phyloP scores from a whole-genome alignment of 1,140 invertebrate genomes.

The Drosophila fuyamai region DNA sequence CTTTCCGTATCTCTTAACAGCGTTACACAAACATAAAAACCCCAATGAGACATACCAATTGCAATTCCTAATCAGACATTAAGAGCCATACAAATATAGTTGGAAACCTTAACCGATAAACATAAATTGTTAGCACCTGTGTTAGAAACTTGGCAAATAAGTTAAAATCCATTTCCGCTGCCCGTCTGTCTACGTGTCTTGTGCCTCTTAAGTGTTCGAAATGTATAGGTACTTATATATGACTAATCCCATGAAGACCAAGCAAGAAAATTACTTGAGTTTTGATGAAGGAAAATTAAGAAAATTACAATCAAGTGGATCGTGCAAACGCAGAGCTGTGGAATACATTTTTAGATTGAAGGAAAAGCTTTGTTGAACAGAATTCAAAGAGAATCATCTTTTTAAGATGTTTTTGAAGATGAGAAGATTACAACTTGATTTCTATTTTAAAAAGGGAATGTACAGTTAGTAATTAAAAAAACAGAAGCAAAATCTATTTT shows the following conservation, averaged over 20 bases:
- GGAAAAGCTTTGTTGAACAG: neutral
- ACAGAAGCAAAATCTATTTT: too few relatives aligned
- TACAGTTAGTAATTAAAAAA: neutral
- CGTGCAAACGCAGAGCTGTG: neutral
- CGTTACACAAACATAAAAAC: constrained; percentile 12
- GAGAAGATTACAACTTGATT: neutral
- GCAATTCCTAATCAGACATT: neutral
- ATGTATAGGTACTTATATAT: constrained; percentile 10
- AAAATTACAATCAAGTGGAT: constrained; percentile 32
- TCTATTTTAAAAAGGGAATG: neutral
- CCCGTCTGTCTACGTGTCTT: constrained; percentile 12
- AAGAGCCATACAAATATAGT: neutral
- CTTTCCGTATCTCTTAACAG: neutral
- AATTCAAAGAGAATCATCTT: neutral
- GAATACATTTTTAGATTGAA: constrained; percentile 8
- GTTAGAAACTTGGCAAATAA: neutral
- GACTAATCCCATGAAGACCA: constrained; percentile 23
- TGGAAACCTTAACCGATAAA: neutral
- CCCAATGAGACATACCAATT: neutral
- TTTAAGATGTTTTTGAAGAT: neutral
- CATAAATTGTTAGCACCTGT: constrained; percentile 14
- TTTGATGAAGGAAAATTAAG: constrained; percentile 4
- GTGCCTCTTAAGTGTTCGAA: constrained; percentile 16
- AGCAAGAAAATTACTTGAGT: constrained; percentile 1
- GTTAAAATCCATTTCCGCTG: constrained; percentile 19